Conservation (phyloP, 2,113 vertebrate species). For the Steatornis caripensis region DNA sequence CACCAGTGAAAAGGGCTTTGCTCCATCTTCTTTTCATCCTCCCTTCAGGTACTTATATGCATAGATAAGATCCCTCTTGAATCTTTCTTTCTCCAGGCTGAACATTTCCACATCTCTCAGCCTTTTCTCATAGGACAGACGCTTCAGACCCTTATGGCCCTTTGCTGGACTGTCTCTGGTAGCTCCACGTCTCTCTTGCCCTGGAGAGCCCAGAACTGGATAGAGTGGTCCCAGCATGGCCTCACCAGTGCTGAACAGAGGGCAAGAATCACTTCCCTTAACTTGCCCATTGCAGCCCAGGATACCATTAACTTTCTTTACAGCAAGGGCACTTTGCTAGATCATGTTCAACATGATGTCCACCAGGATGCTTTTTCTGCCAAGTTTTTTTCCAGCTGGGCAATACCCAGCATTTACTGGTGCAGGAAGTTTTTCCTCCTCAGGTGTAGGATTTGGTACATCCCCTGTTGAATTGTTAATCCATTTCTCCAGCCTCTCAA, state of each 20-base stretch:
- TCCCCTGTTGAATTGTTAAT: background rate
- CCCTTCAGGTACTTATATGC: background rate
- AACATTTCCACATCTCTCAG: background rate
- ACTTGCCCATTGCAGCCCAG: background rate
- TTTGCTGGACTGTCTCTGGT: background rate
- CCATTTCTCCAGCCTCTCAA: background rate
- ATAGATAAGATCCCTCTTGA: background rate
- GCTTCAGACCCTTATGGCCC: background rate
- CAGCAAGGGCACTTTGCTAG: background rate
- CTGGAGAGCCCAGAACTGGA: background rate
- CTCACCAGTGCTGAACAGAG: background rate
- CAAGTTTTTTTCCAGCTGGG: background rate
- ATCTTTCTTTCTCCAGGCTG: background rate
- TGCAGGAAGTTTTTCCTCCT: background rate
- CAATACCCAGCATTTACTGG: background rate
- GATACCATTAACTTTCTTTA: background rate
- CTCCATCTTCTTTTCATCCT: background rate
- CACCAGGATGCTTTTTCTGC: background rate
- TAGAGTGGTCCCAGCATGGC: background rate
- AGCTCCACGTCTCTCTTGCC: background rate
- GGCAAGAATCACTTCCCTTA: background rate
- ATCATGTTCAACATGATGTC: background rate
- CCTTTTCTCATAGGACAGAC: background rate
- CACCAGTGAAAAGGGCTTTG: background rate
- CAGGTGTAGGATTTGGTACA: background rate